Evolutionary conservation across 2,113 vertebrate species (phyloP), one percentile per base, ranked within the genome.

Genomic region (Urocitellus parryii): DNA sequence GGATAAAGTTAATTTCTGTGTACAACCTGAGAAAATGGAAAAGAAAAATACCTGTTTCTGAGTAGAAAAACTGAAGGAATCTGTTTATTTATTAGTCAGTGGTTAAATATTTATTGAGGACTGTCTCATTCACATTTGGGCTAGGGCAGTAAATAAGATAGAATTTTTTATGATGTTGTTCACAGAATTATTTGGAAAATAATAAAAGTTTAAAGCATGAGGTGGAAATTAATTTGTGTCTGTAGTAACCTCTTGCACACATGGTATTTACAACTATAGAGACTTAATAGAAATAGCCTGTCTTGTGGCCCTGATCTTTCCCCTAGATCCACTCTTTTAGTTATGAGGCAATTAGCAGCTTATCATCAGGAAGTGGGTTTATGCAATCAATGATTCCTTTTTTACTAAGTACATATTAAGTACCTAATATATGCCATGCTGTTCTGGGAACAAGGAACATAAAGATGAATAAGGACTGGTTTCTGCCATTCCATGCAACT

Each of bases 111-210:
- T 97, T 95, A 91, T 90, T 25, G 79, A 92, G 72, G 51, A 73
- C 65, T 70, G 37, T 87, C 56, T 83, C 12, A 9, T 85, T 96
- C 86, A 93, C 25, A 73, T 73, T 91, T 39, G 32, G 65, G 27
- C 70, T 91, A 73, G 53, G 4, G 4, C 45, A 90, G 82, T 95
- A 96, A 97, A 94, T 81, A 93, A 83, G n/a, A 58, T 78, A 80
- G 76, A 89, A 91, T 61, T 82, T 97, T 96, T 96, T 94, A 95
- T 42, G 45, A 79, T 90, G 83, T 63, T 51, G 18, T 90, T 96
- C 88, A 68, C n/a, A 65, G 84, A 96, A 53, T 91, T 95, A 96
- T 88, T 96, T 95, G 91, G 72, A 93, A 96, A 95, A 96, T 95
- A 93, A 92, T 95, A 94, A 83, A 97, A 95, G 67, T 95, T 93